Evolutionary conservation across 2,797 vertebrate genomes (phyloP).

Genomic region (Gambusia yucatana): DNA sequence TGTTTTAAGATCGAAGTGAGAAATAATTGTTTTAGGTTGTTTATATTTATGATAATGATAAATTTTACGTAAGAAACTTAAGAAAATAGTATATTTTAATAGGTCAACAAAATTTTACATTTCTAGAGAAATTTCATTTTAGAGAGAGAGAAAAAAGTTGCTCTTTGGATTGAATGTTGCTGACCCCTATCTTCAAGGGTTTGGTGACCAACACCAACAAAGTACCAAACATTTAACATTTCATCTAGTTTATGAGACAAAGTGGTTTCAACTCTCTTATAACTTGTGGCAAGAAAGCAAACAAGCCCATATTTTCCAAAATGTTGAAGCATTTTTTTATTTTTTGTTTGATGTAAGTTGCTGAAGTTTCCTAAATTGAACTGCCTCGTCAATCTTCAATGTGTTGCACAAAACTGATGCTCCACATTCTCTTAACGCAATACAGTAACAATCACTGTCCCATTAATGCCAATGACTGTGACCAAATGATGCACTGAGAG

Average conservation of each 20-base stretch:
- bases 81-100: not conserved
- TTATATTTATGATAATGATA: not conserved
- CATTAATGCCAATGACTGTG: conserved; percentile 59
- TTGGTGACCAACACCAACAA: not conserved
- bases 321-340: conserved; percentile 18
- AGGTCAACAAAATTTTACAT: not conserved
- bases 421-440: conserved; percentile 63
- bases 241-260: not conserved
- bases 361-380: conserved; percentile 33
- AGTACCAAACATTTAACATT: not conserved
- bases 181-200: not conserved
- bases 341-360: conserved; percentile 25
- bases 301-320: conserved; percentile 6
- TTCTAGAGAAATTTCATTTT: not conserved
- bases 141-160: not conserved
- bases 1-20: not conserved
- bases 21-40: not conserved
- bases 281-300: conserved; percentile 15
- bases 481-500: conserved; percentile 68
- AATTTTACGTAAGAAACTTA: not conserved
- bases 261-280: not conserved
- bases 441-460: conserved; percentile 49
- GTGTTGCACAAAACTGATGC: conserved; percentile 25
- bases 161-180: not conserved
- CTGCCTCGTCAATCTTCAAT: conserved; percentile 47